Base-by-base conservation (phyloP, 2,113 vertebrate genomes). In the Eupsittula cactorum region DNA sequence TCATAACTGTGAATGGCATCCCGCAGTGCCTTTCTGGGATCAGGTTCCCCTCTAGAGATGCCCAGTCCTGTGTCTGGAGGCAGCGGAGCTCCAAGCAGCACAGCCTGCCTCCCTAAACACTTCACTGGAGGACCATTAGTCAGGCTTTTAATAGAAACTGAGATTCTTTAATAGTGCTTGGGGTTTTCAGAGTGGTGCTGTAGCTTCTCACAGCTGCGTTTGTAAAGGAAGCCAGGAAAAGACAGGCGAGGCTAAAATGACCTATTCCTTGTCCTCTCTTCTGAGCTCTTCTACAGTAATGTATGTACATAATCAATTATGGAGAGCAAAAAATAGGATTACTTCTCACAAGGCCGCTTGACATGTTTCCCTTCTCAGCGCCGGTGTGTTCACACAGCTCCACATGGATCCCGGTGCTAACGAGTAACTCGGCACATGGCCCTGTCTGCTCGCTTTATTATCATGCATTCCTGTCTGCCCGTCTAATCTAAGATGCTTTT, bases 1-100 rank as follows among this genome's bases (percentile, higher is more conserved):
- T 89, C 95, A 95, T 96, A 96, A 96, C 93, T 97, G 96, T 93
- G 96, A 96, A 96, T 49, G 93, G 95, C 80, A 79, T 96, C 95
- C 95, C 1, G 2, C 80, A 13, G 95, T 1, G 93, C 90, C 83
- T 93, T 86, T 47, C 92, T 82, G 93, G 93, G 95, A 92, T 97
- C 95, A 25, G 73, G 83, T 97, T 97, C 69, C 75, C 21, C 33
- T 44, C 77, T 44, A 6, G 31, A 62, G 82, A 76, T 49, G 88
- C 91, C 69, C 82, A 28, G 0, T 81, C 77, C 83, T 41, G 57
- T 7, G 69, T 73, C 9, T 86, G 77, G n/a, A 92, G 73, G 88
- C 73, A 92, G 86, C 39, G 37, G 55, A 81, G 68, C 41, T 74
- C 27, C 31, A 4, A 6, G 6, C 33, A 28, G 60, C 18, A 1